phyloP scores from a whole-genome alignment of 2,888 invertebrate species.

The Rhagophthalmus giganteus region DNA sequence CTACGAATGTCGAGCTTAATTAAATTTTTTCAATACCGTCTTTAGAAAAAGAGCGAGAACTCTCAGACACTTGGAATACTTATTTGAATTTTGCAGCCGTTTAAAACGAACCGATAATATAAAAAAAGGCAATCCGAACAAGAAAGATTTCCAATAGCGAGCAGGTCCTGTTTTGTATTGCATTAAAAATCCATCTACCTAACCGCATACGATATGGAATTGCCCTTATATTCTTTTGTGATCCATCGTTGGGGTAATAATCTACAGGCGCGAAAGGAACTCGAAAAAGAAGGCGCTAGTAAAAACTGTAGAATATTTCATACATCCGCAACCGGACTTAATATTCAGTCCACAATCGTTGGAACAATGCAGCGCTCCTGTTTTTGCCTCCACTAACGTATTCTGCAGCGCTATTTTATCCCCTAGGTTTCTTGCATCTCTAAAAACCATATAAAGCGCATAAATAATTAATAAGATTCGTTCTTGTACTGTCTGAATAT shows the following conservation, averaged over 20 bases:
- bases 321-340: slow-evolving; percentile 33
- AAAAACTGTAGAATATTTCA: slow-evolving; percentile 31
- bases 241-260: slow-evolving; percentile 24
- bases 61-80: no score
- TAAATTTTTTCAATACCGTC: no score
- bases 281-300: slow-evolving; percentile 6
- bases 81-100: slow-evolving; percentile 2
- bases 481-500: no score
- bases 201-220: slow-evolving; percentile 4
- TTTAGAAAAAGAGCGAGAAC: no score
- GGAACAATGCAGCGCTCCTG: slow-evolving; percentile 25
- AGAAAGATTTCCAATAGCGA: slow-evolving; percentile 5
- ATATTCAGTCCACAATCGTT: slow-evolving; percentile 32
- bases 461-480: slow-evolving; percentile 3
- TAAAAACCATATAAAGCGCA: slow-evolving; percentile 2
- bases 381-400: slow-evolving; percentile 34
- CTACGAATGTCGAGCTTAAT: no score
- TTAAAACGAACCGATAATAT: slow-evolving; percentile 2
- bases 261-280: slow-evolving; percentile 24
- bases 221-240: slow-evolving; percentile 30
- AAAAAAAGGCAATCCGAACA: slow-evolving; percentile 5
- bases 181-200: slow-evolving; percentile 28
- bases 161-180: slow-evolving; percentile 19
- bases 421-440: slow-evolving; percentile 16
- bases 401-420: slow-evolving; percentile 25